Evolutionary conservation across 2,113 vertebrate species (phyloP).

Genomic region (Platanista minor): DNA sequence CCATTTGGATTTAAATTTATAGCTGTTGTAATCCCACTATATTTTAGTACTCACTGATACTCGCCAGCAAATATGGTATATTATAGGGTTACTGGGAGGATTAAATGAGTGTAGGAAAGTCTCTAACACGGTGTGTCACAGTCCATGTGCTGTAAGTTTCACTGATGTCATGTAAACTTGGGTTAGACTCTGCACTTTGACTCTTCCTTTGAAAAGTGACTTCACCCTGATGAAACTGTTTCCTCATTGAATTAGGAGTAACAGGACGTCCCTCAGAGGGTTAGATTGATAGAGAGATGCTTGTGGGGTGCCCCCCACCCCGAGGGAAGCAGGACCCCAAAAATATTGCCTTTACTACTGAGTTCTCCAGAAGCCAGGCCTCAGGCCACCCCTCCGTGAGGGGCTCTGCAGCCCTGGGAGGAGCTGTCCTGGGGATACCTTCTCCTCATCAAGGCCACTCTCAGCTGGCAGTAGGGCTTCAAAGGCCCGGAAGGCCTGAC

Average conservation of each 20-base stretch:
- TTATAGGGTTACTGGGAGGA: background rate
- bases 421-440: fast-evolving
- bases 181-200: background rate
- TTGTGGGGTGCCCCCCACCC: background rate
- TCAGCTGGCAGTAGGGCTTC: background rate
- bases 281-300: background rate
- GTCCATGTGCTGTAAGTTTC: background rate
- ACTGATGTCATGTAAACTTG: background rate
- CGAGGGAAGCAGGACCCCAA: background rate
- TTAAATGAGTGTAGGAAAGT: background rate
- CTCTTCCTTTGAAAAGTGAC: background rate
- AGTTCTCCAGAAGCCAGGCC: background rate
- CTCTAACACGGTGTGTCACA: background rate
- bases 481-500: background rate
- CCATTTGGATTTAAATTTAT: background rate
- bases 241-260: background rate
- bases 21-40: background rate
- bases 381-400: background rate
- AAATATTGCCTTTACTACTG: background rate
- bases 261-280: background rate
- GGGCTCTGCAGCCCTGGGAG: background rate
- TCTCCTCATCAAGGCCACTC: background rate
- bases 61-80: background rate
- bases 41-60: background rate
- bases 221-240: background rate